Conservation (phyloP, 1,140 invertebrate genomes). For the Temnothorax longispinosus region DNA sequence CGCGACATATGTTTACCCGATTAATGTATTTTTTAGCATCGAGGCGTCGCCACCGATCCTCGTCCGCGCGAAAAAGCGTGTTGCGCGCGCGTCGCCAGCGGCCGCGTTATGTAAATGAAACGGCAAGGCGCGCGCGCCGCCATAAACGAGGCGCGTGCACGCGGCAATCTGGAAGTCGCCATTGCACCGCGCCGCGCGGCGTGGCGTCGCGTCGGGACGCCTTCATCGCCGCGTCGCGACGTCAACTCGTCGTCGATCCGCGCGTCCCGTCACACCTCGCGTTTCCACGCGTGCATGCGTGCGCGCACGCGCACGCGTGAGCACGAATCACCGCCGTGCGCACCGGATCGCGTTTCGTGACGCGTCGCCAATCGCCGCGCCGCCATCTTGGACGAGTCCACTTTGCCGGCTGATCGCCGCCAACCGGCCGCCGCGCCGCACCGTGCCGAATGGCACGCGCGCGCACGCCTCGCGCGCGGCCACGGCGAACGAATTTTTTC, state of each 20-base stretch:
- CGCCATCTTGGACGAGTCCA: slow-evolving; percentile 85
- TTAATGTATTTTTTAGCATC: slow-evolving; percentile 48
- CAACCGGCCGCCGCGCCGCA: background rate
- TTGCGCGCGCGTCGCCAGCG: slow-evolving; percentile 21
- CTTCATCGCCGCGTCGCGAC: background rate
- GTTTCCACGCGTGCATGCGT: background rate
- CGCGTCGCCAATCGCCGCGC: slow-evolving; percentile 67
- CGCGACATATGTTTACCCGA: slow-evolving; percentile 39
- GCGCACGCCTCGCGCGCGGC: background rate
- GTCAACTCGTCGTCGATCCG: background rate
- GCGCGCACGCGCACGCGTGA: slow-evolving; percentile 22
- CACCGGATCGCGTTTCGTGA: background rate
- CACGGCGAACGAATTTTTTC: background rate
- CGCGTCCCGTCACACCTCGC: background rate
- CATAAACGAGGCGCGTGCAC: slow-evolving; percentile 76
- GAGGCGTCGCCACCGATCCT: slow-evolving; percentile 18
- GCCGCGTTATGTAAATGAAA: slow-evolving; percentile 76
- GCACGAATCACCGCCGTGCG: background rate
- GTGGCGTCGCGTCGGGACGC: slow-evolving; percentile 64
- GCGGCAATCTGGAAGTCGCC: slow-evolving; percentile 75
- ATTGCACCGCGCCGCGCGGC: slow-evolving; percentile 69
- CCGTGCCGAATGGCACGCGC: background rate
- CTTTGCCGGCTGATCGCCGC: slow-evolving; percentile 64
- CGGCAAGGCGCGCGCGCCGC: slow-evolving; percentile 64
- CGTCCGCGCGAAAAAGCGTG: slow-evolving; percentile 25